Conservation (phyloP, 2,797 vertebrate species). For the Euthynnus affinis region DNA sequence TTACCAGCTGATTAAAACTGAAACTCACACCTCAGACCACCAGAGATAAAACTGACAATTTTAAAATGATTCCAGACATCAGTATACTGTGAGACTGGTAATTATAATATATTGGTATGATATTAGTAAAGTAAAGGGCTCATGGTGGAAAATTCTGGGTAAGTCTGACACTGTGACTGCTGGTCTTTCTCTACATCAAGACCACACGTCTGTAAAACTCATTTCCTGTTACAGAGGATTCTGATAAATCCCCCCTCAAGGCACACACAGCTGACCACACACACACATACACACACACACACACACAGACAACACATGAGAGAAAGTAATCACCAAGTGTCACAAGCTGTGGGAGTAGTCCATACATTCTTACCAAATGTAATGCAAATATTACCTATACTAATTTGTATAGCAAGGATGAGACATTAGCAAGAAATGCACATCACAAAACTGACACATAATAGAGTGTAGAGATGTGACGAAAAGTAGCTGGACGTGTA, state of each 20-base stretch:
- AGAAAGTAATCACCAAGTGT: background rate
- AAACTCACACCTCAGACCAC: too few relatives aligned
- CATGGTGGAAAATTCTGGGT: constrained; percentile 13
- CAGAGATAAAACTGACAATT: background rate
- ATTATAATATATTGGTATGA: background rate
- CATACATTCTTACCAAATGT: background rate
- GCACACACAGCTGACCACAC: background rate
- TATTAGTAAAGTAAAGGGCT: background rate
- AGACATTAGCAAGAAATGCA: too few relatives aligned
- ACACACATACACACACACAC: background rate
- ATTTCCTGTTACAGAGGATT: constrained; percentile 30
- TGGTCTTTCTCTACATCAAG: background rate
- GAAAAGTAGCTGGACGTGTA: too few relatives aligned
- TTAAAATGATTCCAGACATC: background rate
- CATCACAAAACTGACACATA: too few relatives aligned
- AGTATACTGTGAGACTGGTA: background rate
- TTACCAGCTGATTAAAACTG: too few relatives aligned
- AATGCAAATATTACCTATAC: too few relatives aligned
- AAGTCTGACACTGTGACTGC: background rate
- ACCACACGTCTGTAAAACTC: background rate
- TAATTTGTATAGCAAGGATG: background rate
- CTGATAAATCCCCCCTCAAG: background rate
- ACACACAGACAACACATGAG: background rate
- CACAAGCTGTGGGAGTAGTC: background rate
- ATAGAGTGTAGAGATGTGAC: too few relatives aligned